Evolutionary conservation across 2,797 vertebrate species (phyloP).

Genomic region (Oryzias sinensis): DNA sequence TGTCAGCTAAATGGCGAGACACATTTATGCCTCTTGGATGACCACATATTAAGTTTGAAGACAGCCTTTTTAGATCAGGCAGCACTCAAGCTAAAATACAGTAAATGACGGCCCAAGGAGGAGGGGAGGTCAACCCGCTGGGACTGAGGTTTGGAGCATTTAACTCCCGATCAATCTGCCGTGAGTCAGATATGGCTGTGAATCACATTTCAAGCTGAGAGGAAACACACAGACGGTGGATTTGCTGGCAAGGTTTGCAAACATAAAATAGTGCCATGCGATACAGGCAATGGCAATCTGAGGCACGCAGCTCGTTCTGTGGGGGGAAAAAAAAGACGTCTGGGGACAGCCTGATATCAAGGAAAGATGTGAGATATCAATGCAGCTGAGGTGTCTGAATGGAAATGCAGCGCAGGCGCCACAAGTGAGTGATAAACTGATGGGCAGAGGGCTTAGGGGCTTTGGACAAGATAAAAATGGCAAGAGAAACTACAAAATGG

Average conservation of each 20-base stretch:
- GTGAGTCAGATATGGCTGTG: slow-evolving; percentile 17
- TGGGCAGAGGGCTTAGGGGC: slow-evolving; percentile 11
- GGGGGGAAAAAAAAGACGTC: slow-evolving; percentile 9
- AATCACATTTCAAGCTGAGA: slow-evolving; percentile 34
- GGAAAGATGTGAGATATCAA: slow-evolving; percentile 54
- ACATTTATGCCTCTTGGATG: slow-evolving; percentile 66
- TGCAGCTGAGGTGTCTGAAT: not conserved
- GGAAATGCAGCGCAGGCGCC: slow-evolving; percentile 43
- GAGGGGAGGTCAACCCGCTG: slow-evolving; percentile 16
- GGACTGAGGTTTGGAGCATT: slow-evolving; percentile 32
- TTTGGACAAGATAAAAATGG: slow-evolving; percentile 4
- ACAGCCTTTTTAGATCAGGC: slow-evolving; percentile 65
- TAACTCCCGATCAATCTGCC: slow-evolving; percentile 39
- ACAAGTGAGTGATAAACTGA: slow-evolving; percentile 47
- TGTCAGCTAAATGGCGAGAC: slow-evolving; percentile 64
- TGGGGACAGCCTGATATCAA: slow-evolving; percentile 44
- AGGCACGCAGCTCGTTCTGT: slow-evolving; percentile 29
- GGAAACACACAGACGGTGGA: slow-evolving; percentile 20
- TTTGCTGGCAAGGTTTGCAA: slow-evolving; percentile 24
- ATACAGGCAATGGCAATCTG: slow-evolving; percentile 44
- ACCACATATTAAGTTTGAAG: slow-evolving; percentile 72
- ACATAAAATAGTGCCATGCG: slow-evolving; percentile 54
- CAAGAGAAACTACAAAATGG: slow-evolving; percentile 22
- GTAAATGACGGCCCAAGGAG: slow-evolving; percentile 22
- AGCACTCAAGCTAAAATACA: slow-evolving; percentile 31